These are phyloP conservation scores for Macaria liturata DNA, from an alignment of 2,888 invertebrate genomes.

Conservation along the genomic window DNA sequence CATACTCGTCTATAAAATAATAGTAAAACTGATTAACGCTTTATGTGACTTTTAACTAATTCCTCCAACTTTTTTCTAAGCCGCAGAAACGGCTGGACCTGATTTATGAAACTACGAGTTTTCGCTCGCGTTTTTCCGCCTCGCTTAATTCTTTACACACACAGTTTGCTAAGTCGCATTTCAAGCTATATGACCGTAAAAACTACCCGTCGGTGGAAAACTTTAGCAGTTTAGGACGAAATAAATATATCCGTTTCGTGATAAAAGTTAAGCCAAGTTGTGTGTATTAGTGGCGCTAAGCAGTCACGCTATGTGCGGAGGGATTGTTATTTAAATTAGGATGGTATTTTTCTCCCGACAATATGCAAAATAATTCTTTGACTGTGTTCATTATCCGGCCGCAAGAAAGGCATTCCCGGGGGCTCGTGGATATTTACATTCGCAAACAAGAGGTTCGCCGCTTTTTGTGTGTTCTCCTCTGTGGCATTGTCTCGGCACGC, in stretches of 20 bases:
- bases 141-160: slow-evolving; percentile 5
- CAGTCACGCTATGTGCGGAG: slow-evolving; percentile 5
- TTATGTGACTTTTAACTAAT: slow-evolving; percentile 28
- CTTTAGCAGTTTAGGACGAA: slow-evolving; percentile 1
- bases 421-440: slow-evolving; percentile 36
- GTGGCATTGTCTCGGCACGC: slow-evolving; percentile 37
- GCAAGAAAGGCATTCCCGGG: slow-evolving; percentile 30
- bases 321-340: slow-evolving; percentile 21
- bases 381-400: slow-evolving; percentile 28
- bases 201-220: slow-evolving; percentile 4
- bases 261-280: slow-evolving; percentile 3
- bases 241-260: slow-evolving; percentile 1
- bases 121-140: slow-evolving; percentile 9
- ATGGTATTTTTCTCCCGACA: slow-evolving; percentile 17
- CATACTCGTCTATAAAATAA: slow-evolving; percentile 29
- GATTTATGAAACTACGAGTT: slow-evolving; percentile 17
- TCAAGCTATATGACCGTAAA: slow-evolving; percentile 8
- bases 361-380: slow-evolving; percentile 19
- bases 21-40: slow-evolving; percentile 35
- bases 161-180: slow-evolving; percentile 8
- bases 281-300: slow-evolving; percentile 4
- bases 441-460: slow-evolving; percentile 32
- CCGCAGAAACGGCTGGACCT: slow-evolving; percentile 14
- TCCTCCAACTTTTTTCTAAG: slow-evolving; percentile 13
- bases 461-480: slow-evolving; percentile 36